Conservation (phyloP, 2,888 invertebrate genomes). For the Ametastegia equiseti region DNA sequence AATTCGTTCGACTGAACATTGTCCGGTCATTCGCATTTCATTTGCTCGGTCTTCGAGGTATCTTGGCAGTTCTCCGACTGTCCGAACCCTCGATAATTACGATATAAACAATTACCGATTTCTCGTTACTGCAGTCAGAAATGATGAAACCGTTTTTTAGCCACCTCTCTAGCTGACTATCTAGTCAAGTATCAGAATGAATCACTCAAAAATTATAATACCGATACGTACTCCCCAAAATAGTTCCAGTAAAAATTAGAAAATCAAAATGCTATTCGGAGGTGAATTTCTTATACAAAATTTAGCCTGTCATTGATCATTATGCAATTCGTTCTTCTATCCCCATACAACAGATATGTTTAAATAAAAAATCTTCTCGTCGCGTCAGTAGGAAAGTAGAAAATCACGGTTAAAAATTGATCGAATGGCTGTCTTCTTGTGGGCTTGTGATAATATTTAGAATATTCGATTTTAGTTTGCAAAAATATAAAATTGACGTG, state of each 20-base stretch:
- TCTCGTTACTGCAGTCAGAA: conserved; percentile 14
- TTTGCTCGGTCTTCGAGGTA: neutral
- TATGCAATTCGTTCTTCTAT: too few relatives aligned
- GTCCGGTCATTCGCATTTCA: neutral
- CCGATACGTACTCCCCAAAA: neutral
- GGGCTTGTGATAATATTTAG: too few relatives aligned
- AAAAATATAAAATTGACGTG: neutral
- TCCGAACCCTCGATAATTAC: conserved; percentile 29
- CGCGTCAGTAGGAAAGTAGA: too few relatives aligned
- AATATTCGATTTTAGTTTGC: too few relatives aligned
- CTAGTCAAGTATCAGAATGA: neutral
- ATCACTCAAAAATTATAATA: neutral
- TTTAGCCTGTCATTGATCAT: too few relatives aligned
- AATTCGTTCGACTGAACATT: neutral
- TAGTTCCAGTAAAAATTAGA: too few relatives aligned
- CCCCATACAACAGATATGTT: too few relatives aligned
- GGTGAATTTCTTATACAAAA: too few relatives aligned
- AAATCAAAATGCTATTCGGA: too few relatives aligned
- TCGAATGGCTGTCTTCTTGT: too few relatives aligned
- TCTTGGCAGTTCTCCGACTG: conserved; percentile 20
- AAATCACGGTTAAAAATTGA: too few relatives aligned
- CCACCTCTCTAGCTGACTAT: neutral
- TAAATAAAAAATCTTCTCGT: too few relatives aligned
- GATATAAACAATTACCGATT: conserved; percentile 36
- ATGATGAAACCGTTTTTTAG: conserved; percentile 29